Evolutionary conservation across 2,888 invertebrate genomes (phyloP).

Genomic region (Callyntrura sp.): DNA sequence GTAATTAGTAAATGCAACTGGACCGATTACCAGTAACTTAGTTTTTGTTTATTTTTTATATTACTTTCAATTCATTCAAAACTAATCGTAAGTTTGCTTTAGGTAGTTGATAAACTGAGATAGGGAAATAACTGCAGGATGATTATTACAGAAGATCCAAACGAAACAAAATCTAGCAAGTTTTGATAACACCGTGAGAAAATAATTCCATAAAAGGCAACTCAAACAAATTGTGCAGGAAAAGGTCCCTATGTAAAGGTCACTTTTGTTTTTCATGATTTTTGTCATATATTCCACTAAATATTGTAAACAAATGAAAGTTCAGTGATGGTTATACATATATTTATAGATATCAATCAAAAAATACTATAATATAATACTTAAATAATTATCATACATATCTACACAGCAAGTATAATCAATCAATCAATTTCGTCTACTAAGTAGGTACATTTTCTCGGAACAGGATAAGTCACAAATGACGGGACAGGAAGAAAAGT

Average conservation of each 20-base stretch:
- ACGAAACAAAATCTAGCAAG: slow-evolving; percentile 28
- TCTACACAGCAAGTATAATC: slow-evolving; percentile 29
- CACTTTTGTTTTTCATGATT: slow-evolving; percentile 62
- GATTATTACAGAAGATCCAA: background rate
- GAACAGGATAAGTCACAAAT: slow-evolving; percentile 14
- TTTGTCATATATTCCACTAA: slow-evolving; percentile 43
- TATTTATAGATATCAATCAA: slow-evolving; percentile 24
- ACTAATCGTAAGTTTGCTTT: background rate
- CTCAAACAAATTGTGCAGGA: slow-evolving; percentile 71
- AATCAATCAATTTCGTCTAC: slow-evolving; percentile 13
- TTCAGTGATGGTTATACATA: slow-evolving; percentile 35
- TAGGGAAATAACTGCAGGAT: background rate
- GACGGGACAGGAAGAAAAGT: slow-evolving; percentile 55
- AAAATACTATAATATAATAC: slow-evolving; percentile 15
- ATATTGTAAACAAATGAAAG: background rate
- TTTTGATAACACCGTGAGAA: slow-evolving; percentile 52
- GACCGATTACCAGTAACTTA: slow-evolving; percentile 33
- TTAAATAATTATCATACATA: slow-evolving; percentile 26
- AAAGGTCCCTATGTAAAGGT: slow-evolving; percentile 76
- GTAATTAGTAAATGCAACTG: slow-evolving; percentile 35
- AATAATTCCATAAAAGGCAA: slow-evolving; percentile 48
- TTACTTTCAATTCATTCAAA: slow-evolving; percentile 18
- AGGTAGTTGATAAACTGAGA: slow-evolving; percentile 6
- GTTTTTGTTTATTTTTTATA: slow-evolving; percentile 7
- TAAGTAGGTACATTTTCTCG: slow-evolving; percentile 24